A percentile compares a stretch with the other conserved stretches of the same genome.
Conservation (phyloP, 2,888 invertebrate species). For the Sesamia inferens region DNA sequence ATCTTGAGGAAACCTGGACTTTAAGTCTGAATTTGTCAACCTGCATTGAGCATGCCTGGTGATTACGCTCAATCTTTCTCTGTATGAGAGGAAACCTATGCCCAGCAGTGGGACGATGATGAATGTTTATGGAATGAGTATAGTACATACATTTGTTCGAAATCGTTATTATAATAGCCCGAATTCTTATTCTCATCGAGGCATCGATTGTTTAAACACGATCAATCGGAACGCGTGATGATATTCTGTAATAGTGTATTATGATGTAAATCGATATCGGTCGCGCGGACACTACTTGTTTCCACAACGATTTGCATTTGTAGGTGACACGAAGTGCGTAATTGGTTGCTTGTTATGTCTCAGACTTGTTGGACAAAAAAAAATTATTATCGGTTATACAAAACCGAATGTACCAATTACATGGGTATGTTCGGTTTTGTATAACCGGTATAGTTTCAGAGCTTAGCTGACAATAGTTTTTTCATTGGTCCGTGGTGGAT, state of each 20-base stretch:
- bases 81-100: too few species aligned
- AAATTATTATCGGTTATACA: slow-evolving; percentile 5
- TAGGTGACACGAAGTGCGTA: slow-evolving; percentile 49
- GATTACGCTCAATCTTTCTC: too few species aligned
- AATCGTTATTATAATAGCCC: background rate
- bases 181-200: slow-evolving; percentile 35
- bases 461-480: slow-evolving; percentile 2
- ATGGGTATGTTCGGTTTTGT: slow-evolving; percentile 29
- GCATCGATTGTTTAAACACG: slow-evolving; percentile 50
- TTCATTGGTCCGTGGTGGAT: too few species aligned
- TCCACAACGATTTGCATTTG: slow-evolving; percentile 49
- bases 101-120: too few species aligned
- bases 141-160: background rate
- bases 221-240: slow-evolving; percentile 54
- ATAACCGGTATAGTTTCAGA: slow-evolving; percentile 29
- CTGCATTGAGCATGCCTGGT: too few species aligned
- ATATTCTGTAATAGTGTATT: slow-evolving; percentile 58
- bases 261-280: slow-evolving; percentile 59
- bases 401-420: too few species aligned
- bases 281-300: slow-evolving; percentile 48
- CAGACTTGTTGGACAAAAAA: slow-evolving; percentile 35
- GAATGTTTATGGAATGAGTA: background rate
- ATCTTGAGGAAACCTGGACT: too few species aligned
- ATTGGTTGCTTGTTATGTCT: slow-evolving; percentile 38
- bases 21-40: too few species aligned